Evolutionary conservation across 2,797 vertebrate species (phyloP), one percentile per base, ranked within the genome.

Genomic region (Hypotaenidia philippensis): DNA sequence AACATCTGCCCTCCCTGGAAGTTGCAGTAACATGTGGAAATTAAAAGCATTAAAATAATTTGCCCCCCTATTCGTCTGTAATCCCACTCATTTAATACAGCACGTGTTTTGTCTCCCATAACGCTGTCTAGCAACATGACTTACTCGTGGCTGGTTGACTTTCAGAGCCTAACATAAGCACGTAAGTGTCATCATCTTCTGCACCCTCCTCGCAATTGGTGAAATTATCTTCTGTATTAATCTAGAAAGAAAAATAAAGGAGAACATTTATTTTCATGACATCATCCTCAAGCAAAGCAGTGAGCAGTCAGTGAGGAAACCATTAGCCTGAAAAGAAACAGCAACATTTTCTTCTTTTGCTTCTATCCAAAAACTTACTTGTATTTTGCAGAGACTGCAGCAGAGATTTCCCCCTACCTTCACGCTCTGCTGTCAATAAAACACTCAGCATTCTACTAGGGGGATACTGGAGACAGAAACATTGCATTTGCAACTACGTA

Each of bases 231-330:
- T 49, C n/a, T 91, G 89, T 56, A 68, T 86, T 90, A 36, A 93
- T 83, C 98, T 98, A 87, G 72, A 94, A 95, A 65, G 55, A 93
- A 88, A 94, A 75, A 90, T 3, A 57, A 85, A 85, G 27, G 20
- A 69, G 31, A 88, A 18, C 11, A 50, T 32, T 96, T 71, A 3
- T n/a, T 93, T 93, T 23, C 23, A 26, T 63, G 36, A 34, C 19
- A 61, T 44, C 10, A 47, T 57, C n/a, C 55, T 12, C 55, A 56
- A 32, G 55, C n/a, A 32, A 56, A 56, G 31, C n/a, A 9, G 31
- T 32, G 55, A n/a, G 21, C n/a, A 21, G n/a, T 22, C n/a, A 56
- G 55, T 52, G 27, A 52, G 50, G 50, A 52, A 29, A 52, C 27
- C n/a, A 56, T 56, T 56, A 56, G 19, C 20, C n/a, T 32, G 55